Conservation (phyloP, 1,140 invertebrate species). For the Daktulosphaira vitifoliae region DNA sequence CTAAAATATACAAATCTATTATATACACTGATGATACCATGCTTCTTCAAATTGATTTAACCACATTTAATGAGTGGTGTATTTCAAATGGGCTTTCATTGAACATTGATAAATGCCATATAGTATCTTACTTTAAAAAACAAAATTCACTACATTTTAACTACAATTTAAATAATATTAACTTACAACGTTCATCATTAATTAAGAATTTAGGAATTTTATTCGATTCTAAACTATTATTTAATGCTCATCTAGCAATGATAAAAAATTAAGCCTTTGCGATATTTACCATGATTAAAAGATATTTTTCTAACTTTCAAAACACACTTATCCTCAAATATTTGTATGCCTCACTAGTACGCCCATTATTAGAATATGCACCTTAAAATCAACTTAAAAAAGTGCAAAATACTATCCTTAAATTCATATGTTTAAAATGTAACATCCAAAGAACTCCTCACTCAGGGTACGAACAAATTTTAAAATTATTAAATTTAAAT, state of each 20-base stretch:
- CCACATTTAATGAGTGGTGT: neutral
- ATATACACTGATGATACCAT: neutral
- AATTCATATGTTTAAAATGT: too few relatives aligned
- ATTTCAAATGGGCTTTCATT: neutral
- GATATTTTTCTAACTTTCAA: too few relatives aligned
- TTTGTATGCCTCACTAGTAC: too few relatives aligned
- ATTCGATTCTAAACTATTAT: too few relatives aligned
- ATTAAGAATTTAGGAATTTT: neutral
- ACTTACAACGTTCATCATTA: neutral
- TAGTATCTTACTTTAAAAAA: neutral
- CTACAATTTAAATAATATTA: neutral
- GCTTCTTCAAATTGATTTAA: neutral
- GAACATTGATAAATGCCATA: neutral
- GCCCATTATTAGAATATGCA: too few relatives aligned
- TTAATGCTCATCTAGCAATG: neutral
- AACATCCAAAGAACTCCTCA: too few relatives aligned
- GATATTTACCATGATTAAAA: neutral
- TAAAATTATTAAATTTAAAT: too few relatives aligned
- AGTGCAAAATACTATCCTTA: too few relatives aligned
- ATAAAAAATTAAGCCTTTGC: neutral
- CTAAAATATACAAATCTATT: neutral
- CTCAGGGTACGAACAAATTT: too few relatives aligned
- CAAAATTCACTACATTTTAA: neutral
- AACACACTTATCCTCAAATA: too few relatives aligned
- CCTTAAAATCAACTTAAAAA: too few relatives aligned